Conservation (phyloP, 2,113 vertebrate species). For the Spheniscus mendiculus region DNA sequence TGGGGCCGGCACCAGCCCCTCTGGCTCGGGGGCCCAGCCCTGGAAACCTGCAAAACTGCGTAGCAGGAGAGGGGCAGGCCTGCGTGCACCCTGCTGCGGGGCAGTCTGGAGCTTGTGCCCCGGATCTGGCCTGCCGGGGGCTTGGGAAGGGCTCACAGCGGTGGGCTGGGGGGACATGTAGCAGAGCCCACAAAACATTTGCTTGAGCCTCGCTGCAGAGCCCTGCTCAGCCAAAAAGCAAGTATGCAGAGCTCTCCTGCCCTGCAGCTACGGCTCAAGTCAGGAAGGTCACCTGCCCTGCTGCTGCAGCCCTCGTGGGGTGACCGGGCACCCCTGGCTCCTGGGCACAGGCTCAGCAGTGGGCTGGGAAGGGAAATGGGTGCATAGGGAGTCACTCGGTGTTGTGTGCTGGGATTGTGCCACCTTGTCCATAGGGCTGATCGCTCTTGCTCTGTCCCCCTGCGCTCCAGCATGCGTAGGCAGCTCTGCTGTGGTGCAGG, state of each 20-base stretch:
- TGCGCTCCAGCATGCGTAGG: neutral
- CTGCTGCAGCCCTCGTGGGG: neutral
- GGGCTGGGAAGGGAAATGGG: neutral
- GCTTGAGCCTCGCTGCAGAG: neutral
- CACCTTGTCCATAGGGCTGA: neutral
- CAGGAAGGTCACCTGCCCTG: neutral
- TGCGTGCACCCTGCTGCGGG: rapidly evolving
- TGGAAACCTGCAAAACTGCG: neutral
- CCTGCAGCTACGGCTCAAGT: neutral
- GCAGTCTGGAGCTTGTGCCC: neutral
- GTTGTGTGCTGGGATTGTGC: neutral
- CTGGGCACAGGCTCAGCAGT: neutral
- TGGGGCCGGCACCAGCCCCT: neutral
- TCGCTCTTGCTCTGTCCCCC: neutral
- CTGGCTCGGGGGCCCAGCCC: neutral
- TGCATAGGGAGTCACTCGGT: neutral
- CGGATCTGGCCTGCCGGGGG: rapidly evolving
- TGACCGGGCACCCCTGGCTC: neutral
- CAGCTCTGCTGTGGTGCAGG: neutral
- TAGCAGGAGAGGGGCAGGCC: neutral
- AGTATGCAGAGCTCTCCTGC: neutral
- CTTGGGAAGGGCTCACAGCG: neutral
- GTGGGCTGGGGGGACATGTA: rapidly evolving
- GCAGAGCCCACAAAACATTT: neutral
- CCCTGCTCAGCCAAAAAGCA: neutral